These are phyloP conservation scores for Petrosia ficiformis DNA, from an alignment of 37 sponge, comb jelly and placozoan species.

Conservation along the genomic window DNA sequence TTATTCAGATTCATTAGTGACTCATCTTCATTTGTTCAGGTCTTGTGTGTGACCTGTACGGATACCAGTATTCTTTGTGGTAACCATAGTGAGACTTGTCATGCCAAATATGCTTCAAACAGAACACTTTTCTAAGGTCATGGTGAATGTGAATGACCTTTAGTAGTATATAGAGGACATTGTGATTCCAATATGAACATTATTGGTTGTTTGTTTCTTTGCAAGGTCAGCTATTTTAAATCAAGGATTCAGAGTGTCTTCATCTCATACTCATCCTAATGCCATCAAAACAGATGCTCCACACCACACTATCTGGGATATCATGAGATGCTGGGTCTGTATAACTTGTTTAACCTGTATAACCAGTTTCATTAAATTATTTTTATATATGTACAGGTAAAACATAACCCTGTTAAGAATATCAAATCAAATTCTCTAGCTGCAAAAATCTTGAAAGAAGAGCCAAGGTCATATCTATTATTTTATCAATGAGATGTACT, in stretches of 20 bases:
- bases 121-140: too few species aligned
- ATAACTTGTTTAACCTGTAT: too few species aligned
- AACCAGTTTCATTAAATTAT: not conserved
- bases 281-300: too few species aligned
- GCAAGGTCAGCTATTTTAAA: conserved; percentile 93
- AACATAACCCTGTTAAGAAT: conserved; percentile 61
- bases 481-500: not conserved
- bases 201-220: too few species aligned
- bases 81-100: conserved; percentile 76
- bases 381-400: conserved; percentile 35
- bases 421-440: conserved; percentile 53
- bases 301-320: conserved; percentile 86
- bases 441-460: conserved; percentile 68
- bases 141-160: too few species aligned
- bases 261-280: too few species aligned
- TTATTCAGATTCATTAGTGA: too few species aligned
- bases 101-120: conserved; percentile 97
- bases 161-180: too few species aligned
- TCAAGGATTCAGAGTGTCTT: too few species aligned
- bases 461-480: conserved; percentile 75
- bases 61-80: conserved; percentile 97
- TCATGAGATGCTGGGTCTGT: conserved; percentile 91
- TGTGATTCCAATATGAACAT: too few species aligned
- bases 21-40: too few species aligned
- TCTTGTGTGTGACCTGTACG: conserved; percentile 95